A percentile compares a stretch with the other conserved stretches of the same genome.
These are phyloP conservation scores for Pristionchus arcanus DNA, from an alignment of 2,888 invertebrate species.

Conservation along the genomic window DNA sequence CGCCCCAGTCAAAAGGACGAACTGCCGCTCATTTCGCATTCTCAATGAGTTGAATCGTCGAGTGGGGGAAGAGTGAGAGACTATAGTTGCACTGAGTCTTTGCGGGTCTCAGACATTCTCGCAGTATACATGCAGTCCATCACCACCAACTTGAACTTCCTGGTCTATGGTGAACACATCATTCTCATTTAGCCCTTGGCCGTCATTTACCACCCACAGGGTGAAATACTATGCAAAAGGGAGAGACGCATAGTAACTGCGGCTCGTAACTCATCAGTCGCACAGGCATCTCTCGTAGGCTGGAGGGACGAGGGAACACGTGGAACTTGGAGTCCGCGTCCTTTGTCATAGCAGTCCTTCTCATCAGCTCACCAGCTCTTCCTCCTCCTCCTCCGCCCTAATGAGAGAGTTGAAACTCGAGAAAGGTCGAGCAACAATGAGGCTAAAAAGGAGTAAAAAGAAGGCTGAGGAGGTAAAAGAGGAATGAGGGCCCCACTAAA, in stretches of 20 bases:
- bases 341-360: neutral
- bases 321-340: neutral
- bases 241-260: neutral
- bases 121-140: neutral
- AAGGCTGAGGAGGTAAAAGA: neutral
- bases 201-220: neutral
- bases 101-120: neutral
- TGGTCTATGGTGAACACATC: neutral
- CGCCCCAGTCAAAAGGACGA: conserved; percentile 7
- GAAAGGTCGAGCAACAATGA: conserved; percentile 30
- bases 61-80: neutral
- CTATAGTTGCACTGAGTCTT: neutral
- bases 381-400: conserved; percentile 14
- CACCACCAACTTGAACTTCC: neutral
- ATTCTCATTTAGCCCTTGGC: neutral
- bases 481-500: conserved; percentile 7
- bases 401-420: conserved; percentile 39
- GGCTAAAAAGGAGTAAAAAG: neutral
- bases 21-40: conserved; percentile 28
- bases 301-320: neutral
- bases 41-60: neutral
- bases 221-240: too few relatives aligned
- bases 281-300: neutral
- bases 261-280: neutral
- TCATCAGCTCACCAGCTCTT: neutral